Percentiles rank a stretch among this genome's conserved stretches.
Evolutionary conservation across 2,113 vertebrate species (phyloP).

Genomic region (Ictidomys tridecemlineatus): DNA sequence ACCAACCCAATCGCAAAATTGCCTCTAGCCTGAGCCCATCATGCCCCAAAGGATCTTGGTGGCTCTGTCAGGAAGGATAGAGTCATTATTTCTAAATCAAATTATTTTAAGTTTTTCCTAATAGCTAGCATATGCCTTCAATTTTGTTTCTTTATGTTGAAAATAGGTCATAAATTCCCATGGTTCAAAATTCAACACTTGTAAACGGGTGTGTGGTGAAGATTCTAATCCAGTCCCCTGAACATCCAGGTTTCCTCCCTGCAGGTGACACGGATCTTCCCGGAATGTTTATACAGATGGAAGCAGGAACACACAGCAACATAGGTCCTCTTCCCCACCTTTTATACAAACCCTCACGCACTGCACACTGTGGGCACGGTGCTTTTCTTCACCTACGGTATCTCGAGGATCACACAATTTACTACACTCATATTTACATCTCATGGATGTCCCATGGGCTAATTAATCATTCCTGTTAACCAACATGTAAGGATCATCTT

Average conservation of each 20-base stretch:
- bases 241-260: neutral
- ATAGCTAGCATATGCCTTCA: neutral
- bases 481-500: neutral
- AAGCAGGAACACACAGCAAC: neutral
- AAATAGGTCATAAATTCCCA: slow-evolving; percentile 9
- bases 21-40: neutral
- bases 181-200: neutral
- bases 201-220: neutral
- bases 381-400: neutral
- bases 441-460: neutral
- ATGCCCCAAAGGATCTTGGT: neutral
- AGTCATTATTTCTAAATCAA: slow-evolving; percentile 36
- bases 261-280: neutral
- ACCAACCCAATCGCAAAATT: neutral
- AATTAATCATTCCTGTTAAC: neutral
- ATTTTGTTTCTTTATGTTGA: slow-evolving; percentile 45
- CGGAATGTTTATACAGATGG: neutral
- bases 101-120: neutral
- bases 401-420: neutral
- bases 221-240: neutral
- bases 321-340: neutral
- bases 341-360: neutral
- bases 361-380: neutral
- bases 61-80: neutral
- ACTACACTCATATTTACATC: neutral